Conservation (phyloP, 2,113 vertebrate genomes). For the Pelusios castaneus region DNA sequence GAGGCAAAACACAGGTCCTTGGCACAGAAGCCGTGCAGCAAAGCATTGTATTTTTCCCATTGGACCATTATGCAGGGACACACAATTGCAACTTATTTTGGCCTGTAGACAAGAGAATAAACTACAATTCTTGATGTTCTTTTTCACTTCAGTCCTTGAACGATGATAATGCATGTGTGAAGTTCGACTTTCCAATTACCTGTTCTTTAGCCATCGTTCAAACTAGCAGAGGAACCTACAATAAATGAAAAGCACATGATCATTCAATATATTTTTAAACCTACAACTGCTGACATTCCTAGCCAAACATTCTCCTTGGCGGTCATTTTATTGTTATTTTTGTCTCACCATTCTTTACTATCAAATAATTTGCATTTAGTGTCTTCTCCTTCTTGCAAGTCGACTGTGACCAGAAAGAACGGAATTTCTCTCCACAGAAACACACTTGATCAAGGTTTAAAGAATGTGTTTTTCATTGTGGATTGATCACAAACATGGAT, state of each 20-base stretch:
- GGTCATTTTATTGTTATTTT: background rate
- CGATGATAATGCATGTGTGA: background rate
- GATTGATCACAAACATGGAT: background rate
- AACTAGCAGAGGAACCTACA: slow-evolving; percentile 79
- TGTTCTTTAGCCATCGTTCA: slow-evolving; percentile 58
- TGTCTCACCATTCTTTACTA: background rate
- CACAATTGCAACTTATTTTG: slow-evolving; percentile 57
- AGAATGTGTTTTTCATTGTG: background rate
- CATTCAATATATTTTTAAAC: slow-evolving; percentile 30
- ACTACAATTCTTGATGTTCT: slow-evolving; percentile 44
- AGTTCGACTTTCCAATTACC: slow-evolving; percentile 48
- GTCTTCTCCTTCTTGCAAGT: background rate
- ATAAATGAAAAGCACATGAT: slow-evolving; percentile 61
- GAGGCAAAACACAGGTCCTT: slow-evolving; percentile 79
- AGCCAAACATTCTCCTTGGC: slow-evolving; percentile 22
- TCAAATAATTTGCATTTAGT: background rate
- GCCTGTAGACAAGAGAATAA: slow-evolving; percentile 62
- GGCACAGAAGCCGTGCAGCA: slow-evolving; percentile 71
- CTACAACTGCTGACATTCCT: background rate
- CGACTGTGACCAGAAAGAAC: background rate
- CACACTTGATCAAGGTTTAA: background rate
- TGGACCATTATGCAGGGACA: slow-evolving; percentile 51
- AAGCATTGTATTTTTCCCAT: slow-evolving; percentile 57
- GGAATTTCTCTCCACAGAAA: background rate
- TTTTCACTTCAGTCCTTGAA: slow-evolving; percentile 22